These are phyloP conservation scores for Eclectus roratus DNA, from an alignment of 2,113 vertebrate species.

Conservation along the genomic window DNA sequence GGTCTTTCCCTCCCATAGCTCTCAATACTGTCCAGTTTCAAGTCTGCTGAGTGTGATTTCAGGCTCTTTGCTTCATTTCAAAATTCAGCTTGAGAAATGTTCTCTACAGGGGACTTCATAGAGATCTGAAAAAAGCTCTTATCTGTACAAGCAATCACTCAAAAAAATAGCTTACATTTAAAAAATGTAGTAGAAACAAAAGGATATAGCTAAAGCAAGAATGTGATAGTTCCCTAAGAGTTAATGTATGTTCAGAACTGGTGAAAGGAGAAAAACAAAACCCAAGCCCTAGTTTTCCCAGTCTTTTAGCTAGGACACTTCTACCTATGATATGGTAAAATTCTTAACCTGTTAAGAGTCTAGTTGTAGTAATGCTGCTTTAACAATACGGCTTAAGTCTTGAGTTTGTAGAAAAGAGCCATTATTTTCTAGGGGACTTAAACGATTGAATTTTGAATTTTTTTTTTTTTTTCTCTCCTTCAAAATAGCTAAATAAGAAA, in stretches of 20 bases:
- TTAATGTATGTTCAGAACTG: not conserved
- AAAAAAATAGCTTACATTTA: not conserved
- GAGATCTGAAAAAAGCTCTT: not conserved
- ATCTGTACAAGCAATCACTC: not conserved
- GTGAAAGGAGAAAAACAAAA: not conserved
- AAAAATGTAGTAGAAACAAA: not conserved
- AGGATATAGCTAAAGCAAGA: not conserved
- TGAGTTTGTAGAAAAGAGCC: not conserved
- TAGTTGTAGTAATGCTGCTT: not conserved
- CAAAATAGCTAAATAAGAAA: not conserved
- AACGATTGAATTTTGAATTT: not conserved
- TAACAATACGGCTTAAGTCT: not conserved
- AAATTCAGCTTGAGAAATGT: not conserved
- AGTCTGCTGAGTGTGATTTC: not conserved
- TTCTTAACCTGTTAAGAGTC: not conserved
- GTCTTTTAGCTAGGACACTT: not conserved
- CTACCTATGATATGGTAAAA: not conserved
- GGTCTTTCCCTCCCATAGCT: not conserved
- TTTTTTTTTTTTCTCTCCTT: not conserved
- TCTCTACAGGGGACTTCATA: not conserved
- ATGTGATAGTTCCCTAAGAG: not conserved
- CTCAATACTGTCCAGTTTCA: not conserved
- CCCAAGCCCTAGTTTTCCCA: not conserved
- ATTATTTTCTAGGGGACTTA: not conserved
- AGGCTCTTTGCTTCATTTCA: not conserved